Conservation (phyloP, 2,797 vertebrate genomes). For the Calcarius lapponicus region DNA sequence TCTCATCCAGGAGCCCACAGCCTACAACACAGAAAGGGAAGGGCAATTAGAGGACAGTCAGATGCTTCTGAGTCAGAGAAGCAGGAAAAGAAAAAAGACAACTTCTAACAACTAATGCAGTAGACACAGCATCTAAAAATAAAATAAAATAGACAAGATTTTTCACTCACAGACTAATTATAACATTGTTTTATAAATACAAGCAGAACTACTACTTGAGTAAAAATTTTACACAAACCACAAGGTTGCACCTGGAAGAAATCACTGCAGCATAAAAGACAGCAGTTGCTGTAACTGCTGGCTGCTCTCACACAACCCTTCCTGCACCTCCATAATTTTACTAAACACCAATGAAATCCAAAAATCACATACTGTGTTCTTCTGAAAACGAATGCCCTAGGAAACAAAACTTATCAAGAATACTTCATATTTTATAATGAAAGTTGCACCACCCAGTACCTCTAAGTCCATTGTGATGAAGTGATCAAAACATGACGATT, state of each 20-base stretch:
- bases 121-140: background rate
- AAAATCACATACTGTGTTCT: background rate
- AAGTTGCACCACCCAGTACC: background rate
- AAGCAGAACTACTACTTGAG: background rate
- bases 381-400: background rate
- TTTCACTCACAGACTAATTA: background rate
- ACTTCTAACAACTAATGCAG: background rate
- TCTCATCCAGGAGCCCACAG: constrained; percentile 86
- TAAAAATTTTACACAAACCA: background rate
- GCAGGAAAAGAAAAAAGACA: background rate
- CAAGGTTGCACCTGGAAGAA: background rate
- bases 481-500: background rate
- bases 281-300: background rate
- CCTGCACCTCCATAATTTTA: background rate
- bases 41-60: constrained; percentile 19
- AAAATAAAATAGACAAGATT: background rate
- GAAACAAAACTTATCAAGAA: background rate
- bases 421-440: background rate
- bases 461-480: background rate
- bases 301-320: background rate
- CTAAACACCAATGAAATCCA: background rate
- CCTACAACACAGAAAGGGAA: constrained; percentile 75
- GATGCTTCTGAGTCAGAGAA: background rate
- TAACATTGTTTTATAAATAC: background rate
- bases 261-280: background rate